These are phyloP conservation scores for Cirrhinus molitorella DNA, from an alignment of 2,797 vertebrate species.

Conservation along the genomic window DNA sequence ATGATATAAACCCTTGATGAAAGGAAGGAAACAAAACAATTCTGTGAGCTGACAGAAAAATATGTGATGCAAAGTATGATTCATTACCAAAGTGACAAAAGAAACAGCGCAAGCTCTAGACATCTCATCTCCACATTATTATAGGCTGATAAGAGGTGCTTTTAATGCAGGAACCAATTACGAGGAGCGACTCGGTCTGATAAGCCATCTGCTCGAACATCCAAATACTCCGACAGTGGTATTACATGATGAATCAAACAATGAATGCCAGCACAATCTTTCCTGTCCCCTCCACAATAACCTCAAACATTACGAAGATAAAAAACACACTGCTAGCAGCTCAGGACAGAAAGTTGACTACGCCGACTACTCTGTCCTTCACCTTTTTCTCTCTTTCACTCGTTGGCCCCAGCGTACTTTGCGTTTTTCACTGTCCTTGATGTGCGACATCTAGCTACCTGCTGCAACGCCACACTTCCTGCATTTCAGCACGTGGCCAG, in stretches of 20 bases:
- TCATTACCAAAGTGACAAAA: constrained; percentile 55
- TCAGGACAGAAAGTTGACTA: constrained; percentile 5
- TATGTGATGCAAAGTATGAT: constrained; percentile 28
- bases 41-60: constrained; percentile 41
- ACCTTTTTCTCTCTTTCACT: constrained; percentile 24
- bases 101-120: constrained; percentile 33
- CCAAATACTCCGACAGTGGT: constrained; percentile 26
- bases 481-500: constrained; percentile 57
- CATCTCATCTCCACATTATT: constrained; percentile 58
- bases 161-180: constrained; percentile 49
- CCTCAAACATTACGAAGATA: background rate
- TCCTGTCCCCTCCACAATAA: constrained; percentile 23
- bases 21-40: constrained; percentile 36
- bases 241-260: constrained; percentile 30
- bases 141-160: constrained; percentile 46
- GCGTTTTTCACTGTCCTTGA: constrained; percentile 59
- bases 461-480: constrained; percentile 50
- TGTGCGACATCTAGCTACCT: constrained; percentile 37
- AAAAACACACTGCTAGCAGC: background rate
- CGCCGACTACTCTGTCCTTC: constrained; percentile 31
- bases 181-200: constrained; percentile 39
- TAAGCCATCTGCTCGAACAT: constrained; percentile 24
- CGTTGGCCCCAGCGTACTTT: constrained; percentile 26
- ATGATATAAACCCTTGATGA: constrained; percentile 31
- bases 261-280: constrained; percentile 13